Evolutionary conservation across 2,888 invertebrate genomes (phyloP), one percentile per base, ranked within the genome.

Genomic region (Imbricaverruca yamaguchii): DNA sequence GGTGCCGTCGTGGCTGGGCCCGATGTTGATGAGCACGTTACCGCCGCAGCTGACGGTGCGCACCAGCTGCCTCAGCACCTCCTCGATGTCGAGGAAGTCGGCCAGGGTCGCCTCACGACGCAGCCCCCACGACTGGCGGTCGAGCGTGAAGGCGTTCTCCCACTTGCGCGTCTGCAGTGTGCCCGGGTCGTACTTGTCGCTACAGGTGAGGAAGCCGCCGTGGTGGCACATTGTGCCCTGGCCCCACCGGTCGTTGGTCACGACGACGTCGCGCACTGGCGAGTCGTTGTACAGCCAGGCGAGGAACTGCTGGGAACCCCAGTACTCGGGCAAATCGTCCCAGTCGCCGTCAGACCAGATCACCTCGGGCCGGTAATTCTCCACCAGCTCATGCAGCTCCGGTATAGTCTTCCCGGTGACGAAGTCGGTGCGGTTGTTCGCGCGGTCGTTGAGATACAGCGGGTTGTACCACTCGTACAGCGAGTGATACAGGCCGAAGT

Each of bases 161-260:
- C 97, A 98, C 88, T 98, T 98, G 85, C 94, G 95, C 0, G 87
- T 84, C 85, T 91, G 94, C 94, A 89, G 95, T 95, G 88, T 94
- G 88, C 93, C 93, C 85, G 90, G 95, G 56, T 82, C 80, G 61
- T 83, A 82, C 81, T 86, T 85, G 83, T 98, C 97, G 1, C 89
- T 87, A 86, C 96, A 96, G 39, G 94, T 96, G 84, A 91, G 93
- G 87, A 93, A 95, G 85, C 93, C 97, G 2, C 97, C 97, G 87
- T 98, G 97, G 84, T 92, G 89, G 83, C 97, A 97, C 6, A 91
- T 88, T 2, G 91, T 92, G 11, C 90, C 92, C 11, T 87, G 89
- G 0, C 97, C 97, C 97, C 97, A 98, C 84, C 98, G 90, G 87
- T 98, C 98, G 87, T 98, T 98, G 0, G 93, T 93, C 0, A 97